Evolutionary conservation across 1,140 invertebrate genomes (phyloP), one percentile per base, ranked within the genome.

Genomic region (Melitaea cinxia): DNA sequence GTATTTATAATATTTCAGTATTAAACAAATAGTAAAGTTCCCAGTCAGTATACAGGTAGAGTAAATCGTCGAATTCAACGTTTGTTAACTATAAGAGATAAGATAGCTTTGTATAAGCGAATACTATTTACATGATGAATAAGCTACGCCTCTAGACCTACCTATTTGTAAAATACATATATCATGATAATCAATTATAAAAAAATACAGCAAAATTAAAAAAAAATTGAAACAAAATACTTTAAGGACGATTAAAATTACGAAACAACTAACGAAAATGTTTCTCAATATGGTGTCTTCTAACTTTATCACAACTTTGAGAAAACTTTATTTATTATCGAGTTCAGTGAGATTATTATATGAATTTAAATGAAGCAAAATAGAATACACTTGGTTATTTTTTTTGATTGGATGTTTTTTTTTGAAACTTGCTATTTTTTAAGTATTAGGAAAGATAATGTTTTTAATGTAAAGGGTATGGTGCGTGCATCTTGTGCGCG

Each of bases 11-110:
- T 26, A 26, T 26, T 26, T 26, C 33, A 35, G 12, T 35, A 10
- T 35, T 4, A 4, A 35, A 2, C 12, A 35, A 35, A 35, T 39
- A 39, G 14, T 2, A 39, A 15, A 5, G n/a, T 39, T 39, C 5
- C n/a, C 5, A 24, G 37, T 62, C 30, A 62, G 23, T 35, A 45
- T 54, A 19, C 21, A 50, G 55, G 62, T 65, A 57, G 57, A 50
- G 52, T 57, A 57, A 17, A 28, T 33, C 47, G n/a, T 35, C n/a
- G 30, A 60, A 53, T 53, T 17, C 33, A 30, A 23, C 47, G 10
- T 23, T 53, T 26, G n/a, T 61, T 61, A 39, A n/a, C 14, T 39
- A 39, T 39, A 39, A 39, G 21, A 17, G 58, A 61, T 61, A 61
- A 50, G 49, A 47, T 58, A 24, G 26, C 19, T 21, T 53, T 53